Percentiles rank a stretch among this genome's conserved stretches.
These are phyloP conservation scores for Mythimna lalbum DNA, from an alignment of 2,888 invertebrate species.

Conservation along the genomic window DNA sequence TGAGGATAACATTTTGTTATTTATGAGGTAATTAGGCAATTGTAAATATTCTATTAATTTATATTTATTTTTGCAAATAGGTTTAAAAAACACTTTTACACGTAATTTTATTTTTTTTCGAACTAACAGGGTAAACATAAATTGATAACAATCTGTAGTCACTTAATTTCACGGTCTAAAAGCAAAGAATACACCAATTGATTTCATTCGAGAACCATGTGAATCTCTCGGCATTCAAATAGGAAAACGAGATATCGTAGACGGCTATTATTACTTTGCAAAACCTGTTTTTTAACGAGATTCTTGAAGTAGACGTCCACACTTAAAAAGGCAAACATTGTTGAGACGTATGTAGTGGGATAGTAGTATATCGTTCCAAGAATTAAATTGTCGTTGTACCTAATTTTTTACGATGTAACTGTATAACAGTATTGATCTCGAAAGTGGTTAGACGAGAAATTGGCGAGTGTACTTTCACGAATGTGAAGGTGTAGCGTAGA, in stretches of 20 bases:
- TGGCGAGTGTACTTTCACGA: slow-evolving; percentile 55
- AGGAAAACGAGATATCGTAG: slow-evolving; percentile 41
- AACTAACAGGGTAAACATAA: not conserved
- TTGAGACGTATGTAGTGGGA: slow-evolving; percentile 6
- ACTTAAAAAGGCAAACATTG: slow-evolving; percentile 19
- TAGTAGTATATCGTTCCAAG: slow-evolving; percentile 27
- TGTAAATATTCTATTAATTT: not conserved
- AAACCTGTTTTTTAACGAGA: slow-evolving; percentile 58
- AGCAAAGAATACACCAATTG: not conserved
- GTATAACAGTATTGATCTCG: slow-evolving; percentile 43
- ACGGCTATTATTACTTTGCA: slow-evolving; percentile 42
- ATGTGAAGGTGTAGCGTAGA: slow-evolving; percentile 35
- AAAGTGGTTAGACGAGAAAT: slow-evolving; percentile 63
- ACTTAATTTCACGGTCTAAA: not conserved
- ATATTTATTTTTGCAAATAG: too few species aligned
- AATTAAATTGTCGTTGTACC: slow-evolving; percentile 32
- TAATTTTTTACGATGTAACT: slow-evolving; percentile 39
- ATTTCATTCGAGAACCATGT: slow-evolving; percentile 12
- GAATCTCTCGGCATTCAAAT: slow-evolving; percentile 29
- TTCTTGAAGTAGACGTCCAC: slow-evolving; percentile 24
- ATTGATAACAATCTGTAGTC: not conserved
- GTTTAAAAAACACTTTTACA: too few species aligned
- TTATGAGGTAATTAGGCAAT: not conserved
- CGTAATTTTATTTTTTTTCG: too few species aligned
- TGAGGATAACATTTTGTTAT: not conserved